Evolutionary conservation across 2,113 vertebrate species (phyloP).

Genomic region (Nothocercus nigrocapillus): DNA sequence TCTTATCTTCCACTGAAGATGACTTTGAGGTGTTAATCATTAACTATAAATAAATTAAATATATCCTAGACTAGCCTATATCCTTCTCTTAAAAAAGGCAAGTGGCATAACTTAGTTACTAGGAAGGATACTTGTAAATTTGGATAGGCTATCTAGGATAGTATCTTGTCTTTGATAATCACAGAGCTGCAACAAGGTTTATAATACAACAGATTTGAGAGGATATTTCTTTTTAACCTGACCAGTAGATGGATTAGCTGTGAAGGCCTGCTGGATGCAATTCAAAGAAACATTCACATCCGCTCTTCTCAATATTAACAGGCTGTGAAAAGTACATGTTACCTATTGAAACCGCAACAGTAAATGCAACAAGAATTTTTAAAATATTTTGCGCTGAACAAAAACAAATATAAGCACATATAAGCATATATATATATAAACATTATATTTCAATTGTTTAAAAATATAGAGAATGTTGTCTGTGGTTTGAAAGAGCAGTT

Average conservation of each 20-base stretch:
- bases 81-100: not conserved
- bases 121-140: not conserved
- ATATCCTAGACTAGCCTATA: not conserved
- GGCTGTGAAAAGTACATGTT: not conserved
- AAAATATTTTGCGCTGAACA: not conserved
- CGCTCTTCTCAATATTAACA: not conserved
- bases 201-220: not conserved
- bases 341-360: not conserved
- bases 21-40: constrained; percentile 71
- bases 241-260: not conserved
- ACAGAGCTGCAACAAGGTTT: not conserved
- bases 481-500: not conserved
- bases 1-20: constrained; percentile 53
- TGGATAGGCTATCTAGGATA: not conserved
- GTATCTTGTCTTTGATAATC: not conserved
- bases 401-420: not conserved
- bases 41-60: constrained; percentile 35
- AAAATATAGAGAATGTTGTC: not conserved
- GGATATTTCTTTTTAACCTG: not conserved
- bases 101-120: constrained; percentile 10
- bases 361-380: not conserved
- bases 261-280: not conserved
- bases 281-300: not conserved
- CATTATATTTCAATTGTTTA: not conserved
- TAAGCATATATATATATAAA: not conserved